Evolutionary conservation across 2,113 vertebrate species (phyloP), one percentile per base, ranked within the genome.

Genomic region (Xiphophorus couchianus): DNA sequence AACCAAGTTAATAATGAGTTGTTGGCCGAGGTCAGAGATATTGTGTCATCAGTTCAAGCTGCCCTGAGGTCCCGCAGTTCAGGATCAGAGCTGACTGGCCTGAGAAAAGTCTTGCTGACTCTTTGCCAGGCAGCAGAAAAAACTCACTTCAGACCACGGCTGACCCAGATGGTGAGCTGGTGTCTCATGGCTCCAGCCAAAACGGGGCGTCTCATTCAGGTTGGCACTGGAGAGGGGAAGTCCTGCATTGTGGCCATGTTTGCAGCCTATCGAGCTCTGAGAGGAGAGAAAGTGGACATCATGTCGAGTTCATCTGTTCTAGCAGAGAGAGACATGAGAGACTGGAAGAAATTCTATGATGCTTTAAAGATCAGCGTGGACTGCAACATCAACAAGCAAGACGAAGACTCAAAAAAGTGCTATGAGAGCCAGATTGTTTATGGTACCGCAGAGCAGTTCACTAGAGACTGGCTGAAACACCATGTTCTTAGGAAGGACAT

Each of bases 181-280:
- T 88, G 90, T 62, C 48, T 92, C 9, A 79, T 93, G 81, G 91
- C 81, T 77, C 88, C 90, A 19, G 93, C 92, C 14, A 1, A 62
- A 64, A 77, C 86, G 22, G 91, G 90, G 0, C 51, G 13, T 2
- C 48, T 94, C 22, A 60, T 94, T 60, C 89, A 94, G 67, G 84
- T 93, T 17, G 71, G 75, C 8, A 93, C 92, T 12, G 91, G 91
- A 62, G 92, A 93, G 61, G 93, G 89, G 1, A 94, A 94, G 83
- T 91, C 93, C 0, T 93, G 92, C 6, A 89, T 91, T 1, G 86
- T 93, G 54, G 92, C 91, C 6, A 93, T 94, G 93, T 92, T 93
- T 84, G 91, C 93, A n/a, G 92, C 92, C 17, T 90, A 74, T 67
- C 4, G 79, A 66, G 92, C 76, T 0, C 2, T 68, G 69, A 74